Conservation (phyloP, 2,113 vertebrate genomes). For the Colius striatus region DNA sequence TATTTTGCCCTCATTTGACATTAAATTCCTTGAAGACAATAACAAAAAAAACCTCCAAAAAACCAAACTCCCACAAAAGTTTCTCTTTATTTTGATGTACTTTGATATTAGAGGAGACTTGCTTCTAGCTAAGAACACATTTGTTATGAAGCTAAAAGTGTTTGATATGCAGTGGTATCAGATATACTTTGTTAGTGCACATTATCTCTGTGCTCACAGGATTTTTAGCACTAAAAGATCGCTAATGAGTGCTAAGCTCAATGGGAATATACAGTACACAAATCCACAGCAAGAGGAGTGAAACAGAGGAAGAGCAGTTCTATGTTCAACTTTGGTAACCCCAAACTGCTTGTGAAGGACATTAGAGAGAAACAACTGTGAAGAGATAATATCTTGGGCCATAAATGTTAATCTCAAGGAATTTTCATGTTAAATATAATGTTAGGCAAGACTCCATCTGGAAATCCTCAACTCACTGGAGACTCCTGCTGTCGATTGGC, state of each 20-base stretch:
- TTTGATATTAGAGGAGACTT: conserved; percentile 5
- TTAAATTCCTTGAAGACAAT: not conserved
- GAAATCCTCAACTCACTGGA: not conserved
- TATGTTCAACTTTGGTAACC: not conserved
- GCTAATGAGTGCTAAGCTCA: not conserved
- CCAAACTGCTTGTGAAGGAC: not conserved
- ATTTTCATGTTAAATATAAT: not conserved
- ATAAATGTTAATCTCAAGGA: not conserved
- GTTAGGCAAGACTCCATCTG: not conserved
- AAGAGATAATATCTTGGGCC: not conserved
- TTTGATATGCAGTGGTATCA: not conserved
- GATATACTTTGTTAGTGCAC: conserved; percentile 16
- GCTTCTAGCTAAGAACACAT: conserved; percentile 35
- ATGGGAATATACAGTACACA: not conserved
- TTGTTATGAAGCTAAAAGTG: conserved; percentile 15
- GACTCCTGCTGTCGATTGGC: not conserved
- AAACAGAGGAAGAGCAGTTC: not conserved
- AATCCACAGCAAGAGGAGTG: not conserved
- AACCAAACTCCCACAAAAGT: not conserved
- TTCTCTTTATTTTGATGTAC: not conserved
- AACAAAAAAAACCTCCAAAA: not conserved
- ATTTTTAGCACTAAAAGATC: not conserved
- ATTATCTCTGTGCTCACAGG: not conserved
- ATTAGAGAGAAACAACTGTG: not conserved
- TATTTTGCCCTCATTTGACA: not conserved